A percentile compares a stretch with the other conserved stretches of the same genome.
Conservation (phyloP, 2,113 vertebrate species). For the Leptobrachium leishanense region DNA sequence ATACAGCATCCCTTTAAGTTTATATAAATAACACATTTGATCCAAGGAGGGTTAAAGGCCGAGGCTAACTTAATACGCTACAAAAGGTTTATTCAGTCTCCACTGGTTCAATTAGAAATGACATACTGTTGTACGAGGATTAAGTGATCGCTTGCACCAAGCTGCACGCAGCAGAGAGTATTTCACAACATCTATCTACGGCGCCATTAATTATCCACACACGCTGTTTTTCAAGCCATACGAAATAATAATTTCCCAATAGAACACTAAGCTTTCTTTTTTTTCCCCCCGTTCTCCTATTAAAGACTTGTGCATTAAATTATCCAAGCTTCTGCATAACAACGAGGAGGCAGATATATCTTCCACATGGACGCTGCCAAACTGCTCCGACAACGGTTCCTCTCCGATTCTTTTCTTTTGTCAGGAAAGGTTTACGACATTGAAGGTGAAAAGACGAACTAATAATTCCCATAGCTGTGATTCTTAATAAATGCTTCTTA, state of each 20-base stretch:
- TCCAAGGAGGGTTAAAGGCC: neutral
- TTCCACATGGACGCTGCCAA: conserved; percentile 31
- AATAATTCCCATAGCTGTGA: conserved; percentile 36
- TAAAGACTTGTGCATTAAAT: conserved; percentile 38
- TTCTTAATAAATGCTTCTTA: conserved; percentile 20
- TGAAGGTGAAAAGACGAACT: conserved; percentile 24
- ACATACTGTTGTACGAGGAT: conserved; percentile 33
- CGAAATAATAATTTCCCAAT: conserved; percentile 44
- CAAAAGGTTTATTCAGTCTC: conserved; percentile 10
- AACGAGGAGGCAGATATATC: conserved; percentile 31
- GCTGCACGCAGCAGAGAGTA: conserved; percentile 2
- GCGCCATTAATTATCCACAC: conserved; percentile 33
- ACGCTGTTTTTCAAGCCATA: conserved; percentile 29
- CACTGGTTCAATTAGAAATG: conserved; percentile 40
- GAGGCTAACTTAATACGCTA: conserved; percentile 16
- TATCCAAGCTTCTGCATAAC: conserved; percentile 17
- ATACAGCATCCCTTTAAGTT: too few species aligned
- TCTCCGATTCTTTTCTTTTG: conserved; percentile 7
- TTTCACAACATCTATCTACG: conserved; percentile 32
- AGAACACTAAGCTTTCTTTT: conserved; percentile 39
- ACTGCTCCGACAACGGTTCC: conserved; percentile 12
- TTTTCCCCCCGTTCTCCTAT: conserved; percentile 2
- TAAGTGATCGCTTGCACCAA: conserved; percentile 27
- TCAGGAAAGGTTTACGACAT: conserved; percentile 36
- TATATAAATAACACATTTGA: neutral